Percentiles rank a stretch among this genome's conserved stretches.
Conservation (phyloP, 2,113 vertebrate genomes). For the Lepidothrix coronata region DNA sequence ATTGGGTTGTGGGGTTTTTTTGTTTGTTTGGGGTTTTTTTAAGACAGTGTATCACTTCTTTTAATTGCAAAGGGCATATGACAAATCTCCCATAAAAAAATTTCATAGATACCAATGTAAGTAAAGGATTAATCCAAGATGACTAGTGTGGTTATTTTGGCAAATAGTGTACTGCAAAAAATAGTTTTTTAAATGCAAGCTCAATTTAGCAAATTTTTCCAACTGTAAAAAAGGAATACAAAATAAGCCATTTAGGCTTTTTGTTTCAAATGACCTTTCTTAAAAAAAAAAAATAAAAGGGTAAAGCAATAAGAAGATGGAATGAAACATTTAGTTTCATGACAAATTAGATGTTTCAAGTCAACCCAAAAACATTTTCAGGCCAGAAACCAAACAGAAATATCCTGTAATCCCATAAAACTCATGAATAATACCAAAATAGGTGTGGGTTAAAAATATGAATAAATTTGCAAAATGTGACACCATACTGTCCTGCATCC, state of each 20-base stretch:
- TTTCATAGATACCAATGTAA: not conserved
- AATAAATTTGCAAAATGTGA: not conserved
- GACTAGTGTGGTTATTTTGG: not conserved
- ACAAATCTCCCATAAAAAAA: not conserved
- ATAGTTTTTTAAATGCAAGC: not conserved
- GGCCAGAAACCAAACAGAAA: slow-evolving; percentile 46
- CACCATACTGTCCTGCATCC: not conserved
- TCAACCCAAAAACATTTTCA: slow-evolving; percentile 25
- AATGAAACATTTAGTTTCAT: slow-evolving; percentile 23
- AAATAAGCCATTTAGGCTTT: slow-evolving; percentile 20
- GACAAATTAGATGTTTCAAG: slow-evolving; percentile 31
- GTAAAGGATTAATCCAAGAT: not conserved
- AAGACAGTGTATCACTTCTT: not conserved
- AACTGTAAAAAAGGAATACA: not conserved
- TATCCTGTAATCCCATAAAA: not conserved
- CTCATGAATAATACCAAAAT: not conserved
- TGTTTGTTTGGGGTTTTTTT: not conserved
- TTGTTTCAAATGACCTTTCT: slow-evolving; percentile 28
- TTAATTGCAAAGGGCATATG: not conserved
- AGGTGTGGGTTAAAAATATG: not conserved
- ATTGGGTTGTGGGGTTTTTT: not conserved
- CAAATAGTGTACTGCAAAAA: not conserved
- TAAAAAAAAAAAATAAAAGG: not conserved
- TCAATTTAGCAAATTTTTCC: not conserved
- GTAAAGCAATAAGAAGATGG: slow-evolving; percentile 35